Evolutionary conservation across 2,113 vertebrate species (phyloP).

Genomic region (Salvelinus namaycush): DNA sequence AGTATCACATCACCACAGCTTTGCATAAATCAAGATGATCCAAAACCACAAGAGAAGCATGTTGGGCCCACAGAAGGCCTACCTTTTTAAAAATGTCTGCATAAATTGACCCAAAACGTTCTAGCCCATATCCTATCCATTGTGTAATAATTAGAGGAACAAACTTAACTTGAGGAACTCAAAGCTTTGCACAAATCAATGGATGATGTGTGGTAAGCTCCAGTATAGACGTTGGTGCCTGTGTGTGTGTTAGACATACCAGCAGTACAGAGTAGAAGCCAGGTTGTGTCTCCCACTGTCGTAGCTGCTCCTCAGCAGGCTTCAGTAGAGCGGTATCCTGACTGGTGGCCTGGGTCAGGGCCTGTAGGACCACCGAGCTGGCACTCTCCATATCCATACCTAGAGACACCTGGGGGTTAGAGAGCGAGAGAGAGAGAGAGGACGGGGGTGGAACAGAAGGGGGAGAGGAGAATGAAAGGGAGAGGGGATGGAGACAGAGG

Average conservation of each 20-base stretch:
- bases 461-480: not conserved
- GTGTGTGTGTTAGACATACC: constrained; percentile 74
- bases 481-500: too few species aligned
- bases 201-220: not conserved
- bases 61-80: too few species aligned
- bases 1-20: too few species aligned
- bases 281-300: constrained; percentile 96
- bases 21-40: too few species aligned
- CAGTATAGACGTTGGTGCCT: not conserved
- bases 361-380: constrained; percentile 89
- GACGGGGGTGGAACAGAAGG: not conserved
- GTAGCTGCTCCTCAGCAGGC: constrained; percentile 93
- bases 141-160: too few species aligned
- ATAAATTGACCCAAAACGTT: too few species aligned
- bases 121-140: too few species aligned
- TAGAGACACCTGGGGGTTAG: constrained; percentile 57
- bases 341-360: constrained; percentile 95
- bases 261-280: constrained; percentile 95
- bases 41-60: too few species aligned
- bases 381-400: constrained; percentile 93
- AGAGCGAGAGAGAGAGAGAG: not conserved
- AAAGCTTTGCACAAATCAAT: too few species aligned
- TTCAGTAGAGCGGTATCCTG: constrained; percentile 93
- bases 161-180: too few species aligned
- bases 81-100: too few species aligned